A percentile compares a stretch with the other conserved stretches of the same genome.
phyloP scores from a whole-genome alignment of 2,113 vertebrate genomes.

The Toxotes jaculatrix region DNA sequence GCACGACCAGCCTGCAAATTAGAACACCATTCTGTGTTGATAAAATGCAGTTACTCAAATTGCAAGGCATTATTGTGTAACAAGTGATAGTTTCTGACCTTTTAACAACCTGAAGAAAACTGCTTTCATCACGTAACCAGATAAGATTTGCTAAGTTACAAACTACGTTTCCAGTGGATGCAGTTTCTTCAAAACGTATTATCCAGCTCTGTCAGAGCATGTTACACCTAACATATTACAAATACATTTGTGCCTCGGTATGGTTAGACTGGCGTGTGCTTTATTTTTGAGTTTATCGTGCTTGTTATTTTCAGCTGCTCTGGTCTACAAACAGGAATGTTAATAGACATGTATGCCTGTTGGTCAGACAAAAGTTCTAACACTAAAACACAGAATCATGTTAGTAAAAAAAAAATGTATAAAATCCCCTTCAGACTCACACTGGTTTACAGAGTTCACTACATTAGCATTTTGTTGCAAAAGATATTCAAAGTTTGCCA shows the following conservation, averaged over 20 bases:
- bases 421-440: not conserved
- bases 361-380: conserved; percentile 1
- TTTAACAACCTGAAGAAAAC: not conserved
- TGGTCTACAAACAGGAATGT: not conserved
- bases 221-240: conserved; percentile 4
- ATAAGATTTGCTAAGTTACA: conserved; percentile 1
- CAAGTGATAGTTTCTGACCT: not conserved
- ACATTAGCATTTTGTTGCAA: conserved; percentile 14
- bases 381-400: not conserved
- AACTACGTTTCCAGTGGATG: not conserved
- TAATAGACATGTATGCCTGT: not conserved
- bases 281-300: conserved; percentile 1
- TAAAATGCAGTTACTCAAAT: conserved; percentile 20
- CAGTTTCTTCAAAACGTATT: conserved; percentile 1
- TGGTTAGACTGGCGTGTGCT: conserved; percentile 6
- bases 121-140: not conserved
- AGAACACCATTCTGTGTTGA: conserved; percentile 13
- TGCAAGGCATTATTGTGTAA: not conserved
- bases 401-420: not conserved
- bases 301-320: not conserved
- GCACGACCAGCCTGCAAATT: conserved; percentile 19
- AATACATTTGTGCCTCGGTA: conserved; percentile 6
- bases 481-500: conserved; percentile 43
- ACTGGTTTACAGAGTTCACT: not conserved
- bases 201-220: not conserved